phyloP scores from a whole-genome alignment of 2,113 vertebrate species.

The Accipiter cooperii region DNA sequence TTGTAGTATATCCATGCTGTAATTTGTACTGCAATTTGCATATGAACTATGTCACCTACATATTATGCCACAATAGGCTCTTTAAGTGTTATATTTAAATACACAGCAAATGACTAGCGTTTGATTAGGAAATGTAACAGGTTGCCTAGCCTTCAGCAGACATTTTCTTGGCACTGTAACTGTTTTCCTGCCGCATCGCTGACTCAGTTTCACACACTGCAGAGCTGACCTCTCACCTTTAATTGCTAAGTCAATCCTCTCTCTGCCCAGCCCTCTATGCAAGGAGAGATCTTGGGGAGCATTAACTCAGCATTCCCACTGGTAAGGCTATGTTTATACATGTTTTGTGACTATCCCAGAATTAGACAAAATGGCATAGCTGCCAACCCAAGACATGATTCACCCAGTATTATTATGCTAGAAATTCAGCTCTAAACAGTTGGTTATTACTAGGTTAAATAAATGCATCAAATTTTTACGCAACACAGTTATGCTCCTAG shows the following conservation, averaged over 20 bases:
- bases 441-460: not conserved
- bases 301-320: not conserved
- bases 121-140: not conserved
- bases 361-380: not conserved
- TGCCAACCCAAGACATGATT: not conserved
- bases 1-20: not conserved
- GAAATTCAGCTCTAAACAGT: not conserved
- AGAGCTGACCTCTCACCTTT: not conserved
- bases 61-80: not conserved
- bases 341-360: not conserved
- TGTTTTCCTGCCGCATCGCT: not conserved
- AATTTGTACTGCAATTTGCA: not conserved
- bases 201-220: not conserved
- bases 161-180: rapidly evolving
- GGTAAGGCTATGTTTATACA: not conserved
- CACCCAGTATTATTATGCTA: not conserved
- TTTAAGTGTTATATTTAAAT: not conserved
- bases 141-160: not conserved
- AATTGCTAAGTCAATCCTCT: not conserved
- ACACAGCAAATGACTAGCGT: not conserved
- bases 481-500: not conserved
- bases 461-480: not conserved
- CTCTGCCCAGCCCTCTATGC: not conserved
- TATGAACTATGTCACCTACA: not conserved
- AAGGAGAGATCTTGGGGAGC: not conserved